Evolutionary conservation across 2,113 vertebrate species (phyloP).

Genomic region (Telmatochromis sp.): DNA sequence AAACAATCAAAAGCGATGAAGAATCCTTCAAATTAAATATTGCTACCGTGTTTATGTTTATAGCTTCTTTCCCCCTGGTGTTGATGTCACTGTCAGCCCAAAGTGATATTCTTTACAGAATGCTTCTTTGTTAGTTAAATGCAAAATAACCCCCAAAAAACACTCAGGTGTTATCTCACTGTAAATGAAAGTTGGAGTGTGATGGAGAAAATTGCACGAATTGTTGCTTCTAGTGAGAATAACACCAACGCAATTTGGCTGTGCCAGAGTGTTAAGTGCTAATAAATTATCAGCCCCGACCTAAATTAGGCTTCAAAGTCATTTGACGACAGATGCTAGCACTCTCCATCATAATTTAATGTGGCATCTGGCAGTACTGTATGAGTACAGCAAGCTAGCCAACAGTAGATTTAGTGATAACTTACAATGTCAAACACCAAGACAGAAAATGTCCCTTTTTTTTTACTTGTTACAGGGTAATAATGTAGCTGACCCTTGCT

Average conservation of each 20-base stretch:
- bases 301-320: conserved; percentile 23
- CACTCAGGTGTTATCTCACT: neutral
- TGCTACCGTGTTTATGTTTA: neutral
- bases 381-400: conserved; percentile 7
- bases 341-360: conserved; percentile 24
- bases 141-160: neutral
- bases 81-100: neutral
- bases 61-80: neutral
- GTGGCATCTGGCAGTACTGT: conserved; percentile 37
- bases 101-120: neutral
- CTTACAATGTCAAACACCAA: conserved; percentile 2
- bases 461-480: neutral
- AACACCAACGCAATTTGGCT: conserved; percentile 37
- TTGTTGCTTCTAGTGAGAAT: neutral
- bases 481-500: neutral
- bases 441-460: conserved; percentile 12
- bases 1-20: neutral
- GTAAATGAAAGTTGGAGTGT: neutral
- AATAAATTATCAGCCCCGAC: conserved; percentile 32
- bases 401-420: conserved; percentile 23
- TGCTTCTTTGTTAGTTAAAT: neutral
- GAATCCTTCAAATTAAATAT: neutral
- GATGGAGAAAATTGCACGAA: neutral
- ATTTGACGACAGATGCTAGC: conserved; percentile 12
- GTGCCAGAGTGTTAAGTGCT: conserved; percentile 48